phyloP scores from a whole-genome alignment of 2,888 invertebrate genomes.

The Andrena flavipes region DNA sequence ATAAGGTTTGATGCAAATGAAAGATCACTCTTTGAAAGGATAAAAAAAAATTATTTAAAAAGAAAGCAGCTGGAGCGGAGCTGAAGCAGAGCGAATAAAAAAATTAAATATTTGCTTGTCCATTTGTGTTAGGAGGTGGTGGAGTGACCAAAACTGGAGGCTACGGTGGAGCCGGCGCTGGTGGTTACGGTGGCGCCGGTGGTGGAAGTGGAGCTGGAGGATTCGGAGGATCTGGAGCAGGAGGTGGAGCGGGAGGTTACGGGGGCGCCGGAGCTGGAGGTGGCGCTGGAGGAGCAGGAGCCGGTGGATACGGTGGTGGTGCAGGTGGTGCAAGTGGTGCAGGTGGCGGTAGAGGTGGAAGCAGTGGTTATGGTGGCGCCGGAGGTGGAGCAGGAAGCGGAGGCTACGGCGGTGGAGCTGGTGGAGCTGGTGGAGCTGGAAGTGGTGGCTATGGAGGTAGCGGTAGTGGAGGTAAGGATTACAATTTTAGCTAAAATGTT shows the following conservation, averaged over 20 bases:
- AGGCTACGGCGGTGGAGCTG: constrained; percentile 43
- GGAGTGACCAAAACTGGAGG: constrained; percentile 1
- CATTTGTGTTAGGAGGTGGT: too few relatives aligned
- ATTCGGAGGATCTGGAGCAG: constrained; percentile 7
- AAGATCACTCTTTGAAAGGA: too few relatives aligned
- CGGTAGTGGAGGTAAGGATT: too few relatives aligned
- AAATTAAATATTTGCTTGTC: too few relatives aligned
- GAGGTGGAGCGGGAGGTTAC: constrained; percentile 22
- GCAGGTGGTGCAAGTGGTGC: not conserved
- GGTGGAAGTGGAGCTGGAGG: constrained; percentile 32
- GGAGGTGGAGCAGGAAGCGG: not conserved
- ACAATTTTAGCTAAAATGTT: too few relatives aligned
- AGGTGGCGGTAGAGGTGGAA: too few relatives aligned
- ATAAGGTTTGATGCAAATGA: too few relatives aligned
- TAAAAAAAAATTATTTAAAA: too few relatives aligned
- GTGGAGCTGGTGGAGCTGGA: too few relatives aligned
- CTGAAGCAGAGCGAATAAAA: too few relatives aligned
- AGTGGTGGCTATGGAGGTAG: constrained; percentile 15
- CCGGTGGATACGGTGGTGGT: constrained; percentile 51
- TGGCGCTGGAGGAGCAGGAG: not conserved
- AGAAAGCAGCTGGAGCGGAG: too few relatives aligned
- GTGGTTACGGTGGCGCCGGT: not conserved
- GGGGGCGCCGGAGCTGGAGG: constrained; percentile 28
- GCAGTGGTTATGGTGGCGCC: constrained; percentile 31
- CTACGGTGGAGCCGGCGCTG: constrained; percentile 10